Base-by-base conservation (phyloP, 2,113 vertebrate genomes). In the Ellobius talpinus region DNA sequence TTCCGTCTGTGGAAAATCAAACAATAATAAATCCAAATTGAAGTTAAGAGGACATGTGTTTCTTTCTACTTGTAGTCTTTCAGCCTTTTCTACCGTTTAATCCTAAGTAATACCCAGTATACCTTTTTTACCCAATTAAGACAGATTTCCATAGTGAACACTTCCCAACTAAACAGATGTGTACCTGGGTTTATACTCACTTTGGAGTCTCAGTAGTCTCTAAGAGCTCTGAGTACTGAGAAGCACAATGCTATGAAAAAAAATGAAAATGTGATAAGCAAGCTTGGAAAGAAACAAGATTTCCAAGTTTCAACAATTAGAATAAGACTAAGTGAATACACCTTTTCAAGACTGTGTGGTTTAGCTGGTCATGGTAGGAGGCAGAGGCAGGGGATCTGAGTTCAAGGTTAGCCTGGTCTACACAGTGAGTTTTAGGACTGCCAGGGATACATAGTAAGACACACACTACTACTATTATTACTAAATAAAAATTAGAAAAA, bases 141-240 rank as follows among this genome's bases (percentile, higher is more conserved):
- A 74, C 52, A n/a, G 70, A 58, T 65, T 55, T 13, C 66, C 90
- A 86, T 70, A 91, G 82, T 77, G 81, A 92, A 94, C 26, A 82
- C 7, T 89, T 78, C 72, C 45, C 31, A 74, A 17, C 55, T 84
- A 74, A 94, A 81, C 47, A 66, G 36, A 82, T 61, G 1, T 63
- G 33, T 82, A 42, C 24, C 42, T 96, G n/a, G 31, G 29, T 96
- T 87, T 94, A 42, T 98, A 99, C 99, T 99, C 92, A 99, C 99
- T 99, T 99, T 39, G 99, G 99, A 36, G 99, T 99, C 98, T 99
- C 99, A 1, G 99, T 99, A 68, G 99, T 99, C 97, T 99, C 99
- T 97, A 99, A 98, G 87, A 99, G 99, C 97, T 99, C 99, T 0
- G 99, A 99, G 97, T 99, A 99, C 96, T 99, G 99, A 58, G 99